These are phyloP conservation scores for Pyrgilauda ruficollis DNA, from an alignment of 2,113 vertebrate genomes.

Conservation along the genomic window DNA sequence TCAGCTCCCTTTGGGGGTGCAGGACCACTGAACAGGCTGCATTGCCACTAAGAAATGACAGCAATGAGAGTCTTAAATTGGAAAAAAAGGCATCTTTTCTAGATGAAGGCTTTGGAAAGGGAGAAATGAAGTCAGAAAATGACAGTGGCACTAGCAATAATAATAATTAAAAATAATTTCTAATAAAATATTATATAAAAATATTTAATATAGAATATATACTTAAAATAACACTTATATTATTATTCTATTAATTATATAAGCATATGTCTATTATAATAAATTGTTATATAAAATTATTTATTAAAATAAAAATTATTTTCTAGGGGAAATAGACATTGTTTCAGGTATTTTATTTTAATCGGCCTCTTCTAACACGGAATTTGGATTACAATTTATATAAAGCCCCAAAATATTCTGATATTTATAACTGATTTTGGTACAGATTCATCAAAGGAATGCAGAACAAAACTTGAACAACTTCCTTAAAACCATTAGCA, in stretches of 20 bases:
- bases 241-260: too few species aligned
- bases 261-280: too few species aligned
- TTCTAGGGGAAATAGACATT: neutral
- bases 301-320: neutral
- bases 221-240: too few species aligned
- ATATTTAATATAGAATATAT: neutral
- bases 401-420: neutral
- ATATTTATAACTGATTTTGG: constrained; percentile 15
- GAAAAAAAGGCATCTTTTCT: neutral
- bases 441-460: constrained; percentile 13
- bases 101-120: neutral
- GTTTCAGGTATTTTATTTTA: neutral
- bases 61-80: neutral
- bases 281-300: neutral
- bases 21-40: neutral
- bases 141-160: neutral
- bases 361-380: neutral
- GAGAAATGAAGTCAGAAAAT: neutral
- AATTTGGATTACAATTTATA: neutral
- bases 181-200: neutral
- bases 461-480: neutral
- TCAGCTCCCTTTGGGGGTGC: neutral
- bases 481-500: neutral
- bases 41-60: neutral
- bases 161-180: neutral